Percentiles rank a stretch among this genome's conserved stretches.
phyloP scores from a whole-genome alignment of 2,113 vertebrate species.

The Desmodus rotundus region DNA sequence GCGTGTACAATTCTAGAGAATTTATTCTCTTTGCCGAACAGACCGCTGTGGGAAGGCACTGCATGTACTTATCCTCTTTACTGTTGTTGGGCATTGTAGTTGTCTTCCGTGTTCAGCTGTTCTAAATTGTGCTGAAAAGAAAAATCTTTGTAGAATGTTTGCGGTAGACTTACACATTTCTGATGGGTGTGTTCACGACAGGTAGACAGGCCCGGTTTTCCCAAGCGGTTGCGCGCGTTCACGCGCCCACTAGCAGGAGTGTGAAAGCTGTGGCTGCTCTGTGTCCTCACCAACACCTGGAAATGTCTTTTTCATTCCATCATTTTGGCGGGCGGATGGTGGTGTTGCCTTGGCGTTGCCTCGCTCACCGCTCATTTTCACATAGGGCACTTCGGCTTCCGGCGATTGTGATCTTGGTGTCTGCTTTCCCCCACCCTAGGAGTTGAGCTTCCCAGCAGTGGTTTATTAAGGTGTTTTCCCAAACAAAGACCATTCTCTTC shows the following conservation, averaged over 20 bases:
- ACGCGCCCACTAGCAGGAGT: neutral
- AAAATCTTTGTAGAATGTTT: neutral
- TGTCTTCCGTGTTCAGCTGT: neutral
- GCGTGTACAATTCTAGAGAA: neutral
- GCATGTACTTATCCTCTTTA: neutral
- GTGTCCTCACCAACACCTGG: neutral
- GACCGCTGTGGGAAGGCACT: neutral
- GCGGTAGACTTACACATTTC: neutral
- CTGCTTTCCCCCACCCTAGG: neutral
- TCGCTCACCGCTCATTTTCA: neutral
- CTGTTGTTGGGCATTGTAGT: neutral
- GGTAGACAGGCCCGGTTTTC: neutral
- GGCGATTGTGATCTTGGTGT: neutral
- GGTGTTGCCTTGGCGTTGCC: neutral
- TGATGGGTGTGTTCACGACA: neutral
- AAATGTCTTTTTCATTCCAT: neutral
- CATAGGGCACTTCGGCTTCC: neutral
- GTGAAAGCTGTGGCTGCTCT: neutral
- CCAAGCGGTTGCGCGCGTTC: neutral
- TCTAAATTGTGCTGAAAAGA: slow-evolving; percentile 6
- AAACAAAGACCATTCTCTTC: neutral
- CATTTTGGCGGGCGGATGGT: neutral
- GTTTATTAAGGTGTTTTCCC: neutral
- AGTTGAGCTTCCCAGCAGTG: neutral
- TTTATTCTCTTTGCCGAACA: neutral